Percentiles rank a stretch among this genome's conserved stretches.
phyloP scores from a whole-genome alignment of 2,113 vertebrate genomes.

The Recurvirostra avosetta region DNA sequence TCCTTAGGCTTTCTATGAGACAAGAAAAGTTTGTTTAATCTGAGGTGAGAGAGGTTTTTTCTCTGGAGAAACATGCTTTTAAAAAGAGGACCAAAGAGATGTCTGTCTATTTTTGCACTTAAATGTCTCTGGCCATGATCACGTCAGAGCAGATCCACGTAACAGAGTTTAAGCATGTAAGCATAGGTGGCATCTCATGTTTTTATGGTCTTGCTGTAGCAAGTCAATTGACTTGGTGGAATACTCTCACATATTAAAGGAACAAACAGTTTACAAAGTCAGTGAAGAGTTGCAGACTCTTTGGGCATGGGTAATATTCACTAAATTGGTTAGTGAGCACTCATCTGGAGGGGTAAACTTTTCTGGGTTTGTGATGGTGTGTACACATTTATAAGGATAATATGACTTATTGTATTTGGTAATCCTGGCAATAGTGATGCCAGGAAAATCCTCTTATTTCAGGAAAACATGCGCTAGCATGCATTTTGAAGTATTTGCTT shows the following conservation, averaged over 20 bases:
- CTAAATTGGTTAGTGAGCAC: not conserved
- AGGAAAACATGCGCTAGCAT: not conserved
- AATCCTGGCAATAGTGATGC: not conserved
- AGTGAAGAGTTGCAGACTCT: not conserved
- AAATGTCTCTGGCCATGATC: not conserved
- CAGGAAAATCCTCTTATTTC: not conserved
- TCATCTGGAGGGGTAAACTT: not conserved
- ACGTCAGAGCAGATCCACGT: not conserved
- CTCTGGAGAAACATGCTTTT: not conserved
- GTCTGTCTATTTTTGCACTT: not conserved
- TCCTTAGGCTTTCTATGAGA: not conserved
- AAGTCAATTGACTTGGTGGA: not conserved
- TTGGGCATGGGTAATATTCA: not conserved
- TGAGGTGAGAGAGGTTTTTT: not conserved
- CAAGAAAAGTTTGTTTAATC: not conserved
- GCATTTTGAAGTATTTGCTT: not conserved
- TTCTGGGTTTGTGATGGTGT: not conserved
- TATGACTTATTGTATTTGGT: not conserved
- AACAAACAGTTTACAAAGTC: not conserved
- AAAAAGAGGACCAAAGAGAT: not conserved
- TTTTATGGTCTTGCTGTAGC: not conserved
- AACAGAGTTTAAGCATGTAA: not conserved
- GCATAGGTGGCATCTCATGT: not conserved
- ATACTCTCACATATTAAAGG: accelerated
- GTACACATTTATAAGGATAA: not conserved